A percentile compares a stretch with the other conserved stretches of the same genome.
Evolutionary conservation across 1,140 invertebrate genomes (phyloP).

Genomic region (Rhopalosiphum maidis): DNA sequence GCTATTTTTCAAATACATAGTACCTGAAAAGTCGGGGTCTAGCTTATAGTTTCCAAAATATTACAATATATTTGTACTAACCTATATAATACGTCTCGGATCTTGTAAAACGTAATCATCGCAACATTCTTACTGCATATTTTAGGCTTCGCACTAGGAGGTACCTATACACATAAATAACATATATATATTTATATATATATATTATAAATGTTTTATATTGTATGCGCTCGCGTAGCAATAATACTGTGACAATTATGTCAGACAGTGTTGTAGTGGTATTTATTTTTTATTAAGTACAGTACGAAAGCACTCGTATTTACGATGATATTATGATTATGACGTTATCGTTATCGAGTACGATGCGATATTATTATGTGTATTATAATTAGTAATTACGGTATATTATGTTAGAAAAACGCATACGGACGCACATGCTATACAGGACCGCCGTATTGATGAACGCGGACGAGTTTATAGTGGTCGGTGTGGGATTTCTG

Average conservation of each 20-base stretch:
- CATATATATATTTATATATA: no score
- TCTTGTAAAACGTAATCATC: neutral
- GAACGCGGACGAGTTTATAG: neutral
- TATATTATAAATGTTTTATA: neutral
- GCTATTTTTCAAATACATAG: neutral
- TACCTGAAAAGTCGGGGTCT: neutral
- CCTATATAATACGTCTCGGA: neutral
- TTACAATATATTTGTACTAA: neutral
- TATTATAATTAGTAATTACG: neutral
- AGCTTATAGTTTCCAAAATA: neutral
- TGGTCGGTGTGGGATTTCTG: neutral
- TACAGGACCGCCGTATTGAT: neutral
- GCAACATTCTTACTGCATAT: neutral
- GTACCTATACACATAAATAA: neutral
- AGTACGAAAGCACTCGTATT: neutral
- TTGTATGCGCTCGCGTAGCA: neutral
- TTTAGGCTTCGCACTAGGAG: neutral
- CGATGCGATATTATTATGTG: neutral
- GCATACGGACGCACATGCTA: neutral
- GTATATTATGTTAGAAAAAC: no score
- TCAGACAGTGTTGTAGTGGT: neutral
- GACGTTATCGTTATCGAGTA: neutral
- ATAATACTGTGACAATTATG: neutral
- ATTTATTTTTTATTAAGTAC: neutral
- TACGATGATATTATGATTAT: neutral